phyloP scores from a whole-genome alignment of 1,140 invertebrate species.

The Armadillidium nasatum region DNA sequence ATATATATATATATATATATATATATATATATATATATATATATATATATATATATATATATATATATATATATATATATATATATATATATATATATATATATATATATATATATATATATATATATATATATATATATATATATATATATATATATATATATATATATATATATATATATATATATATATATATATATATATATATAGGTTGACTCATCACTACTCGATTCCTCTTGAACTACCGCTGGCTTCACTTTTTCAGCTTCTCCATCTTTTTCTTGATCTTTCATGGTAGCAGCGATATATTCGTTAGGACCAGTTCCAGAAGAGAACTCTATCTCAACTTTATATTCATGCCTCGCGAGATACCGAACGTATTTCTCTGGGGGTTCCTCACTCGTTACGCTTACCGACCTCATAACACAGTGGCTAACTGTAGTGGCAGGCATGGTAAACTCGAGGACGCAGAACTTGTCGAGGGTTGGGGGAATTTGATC shows the following conservation, averaged over 20 bases:
- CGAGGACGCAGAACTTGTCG: conserved; percentile 80
- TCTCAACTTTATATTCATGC: conserved; percentile 64
- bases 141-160: neutral
- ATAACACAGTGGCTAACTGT: conserved; percentile 95
- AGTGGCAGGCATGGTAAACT: conserved; percentile 98
- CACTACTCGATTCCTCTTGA: conserved; percentile 41
- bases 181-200: neutral
- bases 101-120: neutral
- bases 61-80: neutral
- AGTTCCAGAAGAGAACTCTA: conserved; percentile 73
- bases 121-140: neutral
- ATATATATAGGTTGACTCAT: conserved; percentile 43
- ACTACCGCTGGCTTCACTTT: conserved; percentile 28
- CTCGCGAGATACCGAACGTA: conserved; percentile 93
- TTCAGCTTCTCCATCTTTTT: conserved; percentile 32
- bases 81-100: neutral
- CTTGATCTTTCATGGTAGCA: conserved; percentile 57
- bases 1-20: neutral
- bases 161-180: neutral
- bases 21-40: neutral
- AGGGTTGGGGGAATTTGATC: conserved; percentile 93
- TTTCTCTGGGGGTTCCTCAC: conserved; percentile 93
- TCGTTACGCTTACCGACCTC: conserved; percentile 75
- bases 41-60: neutral
- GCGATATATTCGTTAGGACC: conserved; percentile 68